Percentiles rank a stretch among this genome's conserved stretches.
Conservation (phyloP, 2,888 invertebrate genomes). For the Eutolmus rufibarbis region DNA sequence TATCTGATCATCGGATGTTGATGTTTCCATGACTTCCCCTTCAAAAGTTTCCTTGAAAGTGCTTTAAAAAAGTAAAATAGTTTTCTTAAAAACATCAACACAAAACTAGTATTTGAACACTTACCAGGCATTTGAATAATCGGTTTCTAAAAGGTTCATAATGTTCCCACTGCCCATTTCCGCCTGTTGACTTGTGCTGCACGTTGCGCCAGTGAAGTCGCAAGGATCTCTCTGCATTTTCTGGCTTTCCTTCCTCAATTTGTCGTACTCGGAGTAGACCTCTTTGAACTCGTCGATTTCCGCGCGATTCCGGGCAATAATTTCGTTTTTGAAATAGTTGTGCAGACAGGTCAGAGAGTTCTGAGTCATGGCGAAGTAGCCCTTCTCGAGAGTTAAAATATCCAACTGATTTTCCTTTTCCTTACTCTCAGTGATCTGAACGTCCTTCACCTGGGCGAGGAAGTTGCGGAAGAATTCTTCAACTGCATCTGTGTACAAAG, state of each 20-base stretch:
- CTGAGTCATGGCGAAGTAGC: slow-evolving; percentile 56
- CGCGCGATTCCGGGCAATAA: slow-evolving; percentile 57
- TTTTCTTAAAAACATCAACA: neutral
- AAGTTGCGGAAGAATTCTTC: slow-evolving; percentile 58
- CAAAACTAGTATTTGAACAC: neutral
- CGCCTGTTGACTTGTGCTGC: neutral
- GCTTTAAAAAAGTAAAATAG: neutral
- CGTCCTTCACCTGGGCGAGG: slow-evolving; percentile 53
- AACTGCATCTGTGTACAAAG: slow-evolving; percentile 57
- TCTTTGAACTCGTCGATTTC: slow-evolving; percentile 60
- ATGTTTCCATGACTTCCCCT: slow-evolving; percentile 36
- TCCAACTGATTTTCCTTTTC: slow-evolving; percentile 52
- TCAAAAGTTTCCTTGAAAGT: slow-evolving; percentile 40
- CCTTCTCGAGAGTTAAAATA: slow-evolving; percentile 56
- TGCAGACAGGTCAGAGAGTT: slow-evolving; percentile 58
- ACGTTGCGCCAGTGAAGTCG: slow-evolving; percentile 53
- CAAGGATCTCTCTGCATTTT: slow-evolving; percentile 58
- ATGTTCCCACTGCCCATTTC: neutral
- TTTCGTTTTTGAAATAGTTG: slow-evolving; percentile 60
- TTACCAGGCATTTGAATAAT: neutral
- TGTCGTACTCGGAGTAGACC: slow-evolving; percentile 59
- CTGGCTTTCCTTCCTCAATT: slow-evolving; percentile 61
- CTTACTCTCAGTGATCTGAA: slow-evolving; percentile 50
- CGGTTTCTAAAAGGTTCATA: slow-evolving; percentile 26
- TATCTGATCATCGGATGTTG: slow-evolving; percentile 31